These are phyloP conservation scores for Epicampocera succincta DNA, from an alignment of 2,888 invertebrate species.

Conservation along the genomic window DNA sequence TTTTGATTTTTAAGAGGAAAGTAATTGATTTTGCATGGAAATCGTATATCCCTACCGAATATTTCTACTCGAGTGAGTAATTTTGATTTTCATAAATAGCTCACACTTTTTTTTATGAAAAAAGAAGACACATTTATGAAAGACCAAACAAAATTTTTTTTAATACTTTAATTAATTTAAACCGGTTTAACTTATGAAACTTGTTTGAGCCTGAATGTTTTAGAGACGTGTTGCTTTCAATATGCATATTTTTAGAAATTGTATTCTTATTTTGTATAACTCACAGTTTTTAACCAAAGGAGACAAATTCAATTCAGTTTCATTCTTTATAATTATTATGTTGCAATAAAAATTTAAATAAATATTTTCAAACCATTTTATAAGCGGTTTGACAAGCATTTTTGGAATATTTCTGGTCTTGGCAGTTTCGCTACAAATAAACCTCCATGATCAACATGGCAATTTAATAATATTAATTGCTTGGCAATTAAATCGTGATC, in stretches of 20 bases:
- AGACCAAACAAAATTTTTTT: neutral
- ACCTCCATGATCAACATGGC: neutral
- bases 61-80: no score
- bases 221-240: neutral
- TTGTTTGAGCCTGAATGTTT: neutral
- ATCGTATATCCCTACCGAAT: no score
- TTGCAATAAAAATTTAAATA: constrained; percentile 1
- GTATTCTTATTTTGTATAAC: neutral
- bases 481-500: neutral
- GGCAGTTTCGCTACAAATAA: constrained; percentile 10
- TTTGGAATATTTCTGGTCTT: constrained; percentile 1
- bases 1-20: no score
- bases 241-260: constrained; percentile 15
- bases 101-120: no score
- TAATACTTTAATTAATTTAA: neutral
- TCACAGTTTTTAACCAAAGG: neutral
- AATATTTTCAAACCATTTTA: neutral
- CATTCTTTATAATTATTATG: constrained; percentile 11
- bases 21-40: no score
- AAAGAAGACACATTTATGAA: no score
- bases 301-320: neutral
- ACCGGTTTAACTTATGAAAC: neutral
- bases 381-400: neutral
- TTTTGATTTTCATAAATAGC: no score
- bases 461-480: constrained; percentile 18